Conservation (phyloP, 1,140 invertebrate genomes). For the Sycophaga agraensis region DNA sequence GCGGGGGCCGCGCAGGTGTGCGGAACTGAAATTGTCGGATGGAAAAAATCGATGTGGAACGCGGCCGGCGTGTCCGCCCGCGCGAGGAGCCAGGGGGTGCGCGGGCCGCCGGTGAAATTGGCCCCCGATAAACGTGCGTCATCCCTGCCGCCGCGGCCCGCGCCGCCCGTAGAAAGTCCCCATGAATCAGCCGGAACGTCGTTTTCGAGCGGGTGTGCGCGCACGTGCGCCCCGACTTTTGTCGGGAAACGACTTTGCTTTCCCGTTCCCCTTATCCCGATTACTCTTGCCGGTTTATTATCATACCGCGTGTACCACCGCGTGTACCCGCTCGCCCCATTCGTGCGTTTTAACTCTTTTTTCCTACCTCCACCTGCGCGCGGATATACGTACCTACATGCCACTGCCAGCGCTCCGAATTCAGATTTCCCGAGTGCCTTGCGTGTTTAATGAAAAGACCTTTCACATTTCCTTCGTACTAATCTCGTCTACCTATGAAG, state of each 20-base stretch:
- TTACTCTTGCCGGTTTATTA: too few relatives aligned
- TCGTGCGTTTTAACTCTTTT: too few relatives aligned
- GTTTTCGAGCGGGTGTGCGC: not conserved
- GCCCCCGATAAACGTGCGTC: not conserved
- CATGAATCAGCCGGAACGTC: slow-evolving; percentile 1
- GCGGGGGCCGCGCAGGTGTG: not conserved
- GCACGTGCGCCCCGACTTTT: not conserved
- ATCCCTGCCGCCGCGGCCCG: not conserved
- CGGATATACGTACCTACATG: too few relatives aligned
- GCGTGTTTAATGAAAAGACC: not conserved
- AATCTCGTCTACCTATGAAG: not conserved
- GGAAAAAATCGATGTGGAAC: not conserved
- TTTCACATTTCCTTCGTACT: slow-evolving; percentile 8
- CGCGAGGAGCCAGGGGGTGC: not conserved
- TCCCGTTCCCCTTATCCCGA: not conserved
- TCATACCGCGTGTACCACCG: too few relatives aligned
- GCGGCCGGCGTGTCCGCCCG: not conserved
- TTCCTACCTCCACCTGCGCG: too few relatives aligned
- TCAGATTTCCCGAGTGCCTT: too few relatives aligned
- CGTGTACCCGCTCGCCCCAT: too few relatives aligned
- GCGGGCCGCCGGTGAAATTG: not conserved
- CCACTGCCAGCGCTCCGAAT: too few relatives aligned
- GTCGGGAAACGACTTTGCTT: not conserved
- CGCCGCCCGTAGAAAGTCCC: not conserved
- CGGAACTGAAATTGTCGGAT: not conserved